Conservation (phyloP, 2,797 vertebrate species). For the Dendrocincla fuliginosa region DNA sequence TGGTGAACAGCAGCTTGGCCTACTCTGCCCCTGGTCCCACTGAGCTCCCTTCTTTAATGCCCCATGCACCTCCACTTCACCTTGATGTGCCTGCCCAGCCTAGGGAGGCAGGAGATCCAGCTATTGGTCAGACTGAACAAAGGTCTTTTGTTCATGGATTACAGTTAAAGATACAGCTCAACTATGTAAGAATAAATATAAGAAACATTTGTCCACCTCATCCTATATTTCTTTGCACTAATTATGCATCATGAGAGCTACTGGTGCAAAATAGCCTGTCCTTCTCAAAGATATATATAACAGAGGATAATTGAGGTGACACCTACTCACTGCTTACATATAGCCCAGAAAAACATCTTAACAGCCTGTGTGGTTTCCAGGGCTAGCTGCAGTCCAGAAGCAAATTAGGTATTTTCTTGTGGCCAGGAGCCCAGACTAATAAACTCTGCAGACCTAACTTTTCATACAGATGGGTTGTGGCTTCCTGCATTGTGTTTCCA, state of each 20-base stretch:
- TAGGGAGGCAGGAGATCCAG: background rate
- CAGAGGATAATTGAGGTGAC: background rate
- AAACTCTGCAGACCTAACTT: slow-evolving; percentile 13
- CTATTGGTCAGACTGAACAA: background rate
- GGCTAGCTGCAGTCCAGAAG: background rate
- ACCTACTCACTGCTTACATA: background rate
- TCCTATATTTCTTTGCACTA: background rate
- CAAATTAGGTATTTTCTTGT: slow-evolving; percentile 19
- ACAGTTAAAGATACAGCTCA: background rate
- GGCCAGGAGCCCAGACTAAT: slow-evolving; percentile 18
- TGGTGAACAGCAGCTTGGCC: background rate
- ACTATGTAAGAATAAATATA: background rate
- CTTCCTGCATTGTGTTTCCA: slow-evolving; percentile 30
- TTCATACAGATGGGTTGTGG: background rate
- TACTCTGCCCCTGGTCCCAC: background rate
- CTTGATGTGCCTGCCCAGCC: background rate
- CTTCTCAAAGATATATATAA: background rate
- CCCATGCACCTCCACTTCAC: background rate
- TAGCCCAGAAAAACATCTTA: background rate
- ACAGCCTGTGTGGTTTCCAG: background rate
- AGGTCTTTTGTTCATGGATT: background rate
- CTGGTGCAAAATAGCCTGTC: background rate
- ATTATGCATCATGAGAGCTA: background rate
- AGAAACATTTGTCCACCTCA: background rate
- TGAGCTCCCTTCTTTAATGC: background rate